phyloP scores from a whole-genome alignment of 1,140 invertebrate genomes.

The Drosophila micromelanica region DNA sequence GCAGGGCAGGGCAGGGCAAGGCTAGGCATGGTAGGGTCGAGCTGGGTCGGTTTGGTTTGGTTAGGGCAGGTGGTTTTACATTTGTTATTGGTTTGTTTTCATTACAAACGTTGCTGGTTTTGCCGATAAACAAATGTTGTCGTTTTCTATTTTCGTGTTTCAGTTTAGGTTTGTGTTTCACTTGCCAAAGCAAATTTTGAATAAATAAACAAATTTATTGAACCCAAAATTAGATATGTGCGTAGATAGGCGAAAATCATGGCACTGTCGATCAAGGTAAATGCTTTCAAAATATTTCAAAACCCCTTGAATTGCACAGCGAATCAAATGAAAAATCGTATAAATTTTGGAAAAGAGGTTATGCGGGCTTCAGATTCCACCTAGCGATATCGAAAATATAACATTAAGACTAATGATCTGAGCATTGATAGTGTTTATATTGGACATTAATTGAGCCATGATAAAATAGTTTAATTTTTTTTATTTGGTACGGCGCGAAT shows the following conservation, averaged over 20 bases:
- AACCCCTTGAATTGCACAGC: conserved; percentile 31
- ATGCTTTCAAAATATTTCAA: conserved; percentile 54
- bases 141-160: conserved; percentile 39
- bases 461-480: conserved; percentile 7
- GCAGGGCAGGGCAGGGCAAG: neutral
- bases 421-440: conserved; percentile 18
- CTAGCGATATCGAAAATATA: conserved; percentile 38
- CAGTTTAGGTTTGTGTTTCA: conserved; percentile 24
- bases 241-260: conserved; percentile 53
- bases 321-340: conserved; percentile 40
- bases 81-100: conserved; percentile 26
- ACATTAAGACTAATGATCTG: conserved; percentile 43
- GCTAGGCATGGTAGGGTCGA: neutral
- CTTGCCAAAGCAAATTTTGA: conserved; percentile 35
- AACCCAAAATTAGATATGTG: conserved; percentile 68
- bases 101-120: conserved; percentile 38
- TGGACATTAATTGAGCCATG: conserved; percentile 39
- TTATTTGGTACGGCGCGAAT: conserved; percentile 21
- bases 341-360: conserved; percentile 13
- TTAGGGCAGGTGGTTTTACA: conserved; percentile 45
- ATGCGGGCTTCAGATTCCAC: conserved; percentile 41
- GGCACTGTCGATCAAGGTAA: conserved; percentile 63
- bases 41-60: conserved; percentile 3
- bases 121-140: conserved; percentile 52
- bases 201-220: conserved; percentile 69